Base-by-base conservation (phyloP, 1,140 invertebrate genomes). In the Formica exsecta region DNA sequence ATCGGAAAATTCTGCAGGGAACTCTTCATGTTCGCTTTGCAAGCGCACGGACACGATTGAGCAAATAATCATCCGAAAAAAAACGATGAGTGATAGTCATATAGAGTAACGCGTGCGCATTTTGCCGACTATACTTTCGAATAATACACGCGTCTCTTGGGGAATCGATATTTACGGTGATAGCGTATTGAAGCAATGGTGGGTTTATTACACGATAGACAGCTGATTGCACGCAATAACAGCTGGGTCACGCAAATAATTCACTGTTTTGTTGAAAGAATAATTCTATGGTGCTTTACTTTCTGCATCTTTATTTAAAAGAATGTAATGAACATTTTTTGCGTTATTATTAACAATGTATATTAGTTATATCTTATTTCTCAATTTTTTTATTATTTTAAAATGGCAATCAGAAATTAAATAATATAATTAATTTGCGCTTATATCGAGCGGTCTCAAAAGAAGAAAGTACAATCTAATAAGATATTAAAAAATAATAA, bases 91-190 rank as follows among this genome's bases (percentile, higher is more conserved):
- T 32, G 16, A 74, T 13, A 70, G 36, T 57, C 29, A n/a, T 19
- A 6, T 19, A 6, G 41, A 32, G 2, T 57, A 73, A 74, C 79
- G 38, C 68, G 19, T 83, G 77, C 77, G 77, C 77, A 48, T 16
- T 80, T 22, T 57, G 19, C 11, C 9, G 44, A 57, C 36, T 61
- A 32, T 22, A 73, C 22, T 71, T 81, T 81, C 19, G 19, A 73
- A 54, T 65, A 57, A 44, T 32, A 83, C 54, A 83, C 19, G n/a
- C 11, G n/a, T 48, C 32, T 66, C 7, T 36, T 22, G 0, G 5
- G 1, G 5, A 19, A 89, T 89, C 88, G 87, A 89, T 89, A 68
- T 25, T 75, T 38, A 4, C 65, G 13, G 13, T 29, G 48, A n/a
- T 6, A 73, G 64, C 22, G 36, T 87, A 61, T 85, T 73, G 19